A percentile compares a stretch with the other conserved stretches of the same genome.
phyloP scores from a whole-genome alignment of 2,888 invertebrate species.

The Mesopsocus fuscifrons region DNA sequence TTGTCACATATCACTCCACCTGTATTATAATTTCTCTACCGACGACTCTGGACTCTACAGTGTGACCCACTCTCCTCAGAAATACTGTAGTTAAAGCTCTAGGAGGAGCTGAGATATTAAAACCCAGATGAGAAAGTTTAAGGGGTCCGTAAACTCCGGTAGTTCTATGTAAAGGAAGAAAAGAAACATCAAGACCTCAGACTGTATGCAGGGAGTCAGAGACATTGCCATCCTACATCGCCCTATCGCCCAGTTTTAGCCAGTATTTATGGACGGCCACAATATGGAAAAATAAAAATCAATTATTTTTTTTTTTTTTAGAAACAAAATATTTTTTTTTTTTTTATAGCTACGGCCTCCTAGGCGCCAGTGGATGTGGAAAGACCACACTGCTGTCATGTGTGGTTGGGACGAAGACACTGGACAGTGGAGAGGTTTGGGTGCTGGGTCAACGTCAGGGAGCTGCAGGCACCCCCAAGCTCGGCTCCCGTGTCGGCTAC shows the following conservation, averaged over 20 bases:
- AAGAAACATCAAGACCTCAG: too few relatives aligned
- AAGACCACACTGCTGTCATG: constrained; percentile 32
- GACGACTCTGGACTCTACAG: constrained; percentile 7
- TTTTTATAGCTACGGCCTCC: constrained; percentile 29
- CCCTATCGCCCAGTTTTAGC: neutral
- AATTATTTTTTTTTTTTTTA: neutral
- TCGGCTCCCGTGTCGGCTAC: constrained; percentile 56
- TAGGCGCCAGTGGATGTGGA: constrained; percentile 35
- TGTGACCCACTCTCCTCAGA: too few relatives aligned
- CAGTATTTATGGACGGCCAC: neutral
- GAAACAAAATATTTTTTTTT: neutral
- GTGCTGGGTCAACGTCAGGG: constrained; percentile 28
- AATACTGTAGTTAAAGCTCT: too few relatives aligned
- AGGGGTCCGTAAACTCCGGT: too few relatives aligned
- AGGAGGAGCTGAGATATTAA: too few relatives aligned
- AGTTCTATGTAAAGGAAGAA: too few relatives aligned
- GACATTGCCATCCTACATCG: too few relatives aligned
- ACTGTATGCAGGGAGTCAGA: too few relatives aligned
- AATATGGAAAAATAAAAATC: too few relatives aligned
- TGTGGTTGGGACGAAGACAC: constrained; percentile 27
- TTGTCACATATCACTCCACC: constrained; percentile 21
- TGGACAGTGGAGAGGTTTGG: constrained; percentile 26
- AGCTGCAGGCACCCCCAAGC: constrained; percentile 40
- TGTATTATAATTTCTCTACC: constrained; percentile 1
- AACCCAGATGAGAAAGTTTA: too few relatives aligned